Percentiles rank a stretch among this genome's conserved stretches.
Conservation (phyloP, 2,797 vertebrate species). For the Echeneis naucrates region DNA sequence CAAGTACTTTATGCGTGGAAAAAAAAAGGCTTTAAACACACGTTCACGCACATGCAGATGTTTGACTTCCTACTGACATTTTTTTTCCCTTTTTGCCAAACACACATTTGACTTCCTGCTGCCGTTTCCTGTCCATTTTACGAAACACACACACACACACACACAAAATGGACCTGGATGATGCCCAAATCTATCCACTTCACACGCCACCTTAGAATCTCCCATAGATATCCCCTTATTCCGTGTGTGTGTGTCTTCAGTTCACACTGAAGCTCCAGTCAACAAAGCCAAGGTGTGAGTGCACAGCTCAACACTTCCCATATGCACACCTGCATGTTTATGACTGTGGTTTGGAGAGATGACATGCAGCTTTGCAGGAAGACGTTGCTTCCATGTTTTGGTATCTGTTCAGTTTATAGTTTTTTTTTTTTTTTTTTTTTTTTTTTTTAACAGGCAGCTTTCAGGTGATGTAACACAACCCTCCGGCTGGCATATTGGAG, state of each 20-base stretch:
- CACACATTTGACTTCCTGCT: conserved; percentile 22
- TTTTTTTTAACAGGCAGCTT: neutral
- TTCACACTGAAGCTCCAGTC: conserved; percentile 66
- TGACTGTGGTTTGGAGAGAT: conserved; percentile 25
- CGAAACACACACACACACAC: conserved; percentile 8
- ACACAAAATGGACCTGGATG: conserved; percentile 31
- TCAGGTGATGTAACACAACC: neutral
- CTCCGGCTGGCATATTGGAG: neutral
- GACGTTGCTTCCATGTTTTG: conserved; percentile 16
- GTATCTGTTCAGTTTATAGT: neutral
- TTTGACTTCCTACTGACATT: conserved; percentile 6
- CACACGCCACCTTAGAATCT: conserved; percentile 63
- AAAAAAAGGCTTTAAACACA: neutral
- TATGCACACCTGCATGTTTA: conserved; percentile 69
- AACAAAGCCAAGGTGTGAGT: conserved; percentile 66
- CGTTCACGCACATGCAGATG: neutral
- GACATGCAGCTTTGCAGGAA: conserved; percentile 22
- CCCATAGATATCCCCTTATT: conserved; percentile 17
- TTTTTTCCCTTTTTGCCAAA: conserved; percentile 23
- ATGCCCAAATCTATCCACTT: conserved; percentile 46
- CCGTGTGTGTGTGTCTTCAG: conserved; percentile 32
- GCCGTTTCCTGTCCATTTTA: neutral
- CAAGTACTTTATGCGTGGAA: neutral
- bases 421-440: neutral
- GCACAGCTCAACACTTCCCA: conserved; percentile 50